Conservation (phyloP, 2,888 invertebrate species). For the Itoplectis maculator region DNA sequence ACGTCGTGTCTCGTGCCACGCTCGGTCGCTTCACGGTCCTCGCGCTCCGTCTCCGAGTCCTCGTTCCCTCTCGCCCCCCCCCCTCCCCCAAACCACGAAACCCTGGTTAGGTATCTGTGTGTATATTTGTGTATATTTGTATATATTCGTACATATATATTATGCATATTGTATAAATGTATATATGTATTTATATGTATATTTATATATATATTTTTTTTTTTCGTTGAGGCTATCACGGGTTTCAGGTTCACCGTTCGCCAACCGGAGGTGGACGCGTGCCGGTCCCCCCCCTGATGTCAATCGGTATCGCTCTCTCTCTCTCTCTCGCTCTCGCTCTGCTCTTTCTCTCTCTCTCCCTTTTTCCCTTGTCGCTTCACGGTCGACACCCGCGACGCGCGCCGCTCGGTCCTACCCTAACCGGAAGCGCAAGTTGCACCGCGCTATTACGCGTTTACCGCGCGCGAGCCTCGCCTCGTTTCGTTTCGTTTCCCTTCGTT, state of each 20-base stretch:
- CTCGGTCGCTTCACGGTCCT: conserved; percentile 29
- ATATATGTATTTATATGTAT: conserved; percentile 3
- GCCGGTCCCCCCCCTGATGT: conserved; percentile 8
- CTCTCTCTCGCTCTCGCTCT: conserved; percentile 31
- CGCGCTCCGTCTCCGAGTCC: conserved; percentile 9
- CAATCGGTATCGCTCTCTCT: no score
- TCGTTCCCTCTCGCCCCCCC: conserved; percentile 1
- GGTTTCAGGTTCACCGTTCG: conserved; percentile 41
- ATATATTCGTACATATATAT: no score
- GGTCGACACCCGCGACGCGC: conserved; percentile 47
- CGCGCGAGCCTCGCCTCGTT: conserved; percentile 40
- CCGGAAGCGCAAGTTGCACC: conserved; percentile 60
- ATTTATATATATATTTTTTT: conserved; percentile 3
- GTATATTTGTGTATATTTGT: no score
- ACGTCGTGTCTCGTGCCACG: conserved; percentile 30
- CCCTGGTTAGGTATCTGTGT: no score
- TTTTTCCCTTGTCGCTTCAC: no score
- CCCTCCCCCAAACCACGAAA: background rate
- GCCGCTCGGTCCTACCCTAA: conserved; percentile 57
- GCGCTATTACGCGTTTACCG: no score
- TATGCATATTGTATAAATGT: background rate
- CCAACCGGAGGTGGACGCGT: conserved; percentile 41
- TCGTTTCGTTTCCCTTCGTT: no score
- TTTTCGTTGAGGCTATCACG: background rate
- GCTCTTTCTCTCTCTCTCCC: no score